A percentile compares a stretch with the other conserved stretches of the same genome.
These are phyloP conservation scores for Halocynthia roretzi DNA, from an alignment of 23 tunicate species.

Conservation along the genomic window DNA sequence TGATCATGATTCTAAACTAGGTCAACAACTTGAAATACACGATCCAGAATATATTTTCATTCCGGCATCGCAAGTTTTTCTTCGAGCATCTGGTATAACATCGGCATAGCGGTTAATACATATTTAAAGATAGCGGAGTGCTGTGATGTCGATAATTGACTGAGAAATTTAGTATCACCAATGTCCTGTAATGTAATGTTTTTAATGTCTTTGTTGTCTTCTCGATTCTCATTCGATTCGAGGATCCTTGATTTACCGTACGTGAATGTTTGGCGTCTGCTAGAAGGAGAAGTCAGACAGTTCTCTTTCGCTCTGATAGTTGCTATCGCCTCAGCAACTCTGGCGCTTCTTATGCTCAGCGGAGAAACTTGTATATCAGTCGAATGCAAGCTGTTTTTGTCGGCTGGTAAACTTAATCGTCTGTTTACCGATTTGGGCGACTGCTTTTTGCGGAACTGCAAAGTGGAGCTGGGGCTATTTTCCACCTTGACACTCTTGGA, in stretches of 20 bases:
- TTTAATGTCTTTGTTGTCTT: background rate
- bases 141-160: background rate
- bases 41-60: too few species aligned
- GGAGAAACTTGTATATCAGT: slow-evolving; percentile 41
- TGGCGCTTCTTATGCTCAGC: slow-evolving; percentile 63
- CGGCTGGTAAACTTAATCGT: slow-evolving; percentile 60
- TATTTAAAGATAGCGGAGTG: too few species aligned
- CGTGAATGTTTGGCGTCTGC: background rate
- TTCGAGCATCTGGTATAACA: too few species aligned
- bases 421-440: slow-evolving; percentile 47
- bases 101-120: too few species aligned
- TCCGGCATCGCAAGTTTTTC: too few species aligned
- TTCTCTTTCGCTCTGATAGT: slow-evolving; percentile 38
- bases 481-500: slow-evolving; percentile 8
- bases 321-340: slow-evolving; percentile 58
- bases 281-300: background rate
- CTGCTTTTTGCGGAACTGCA: slow-evolving; percentile 11
- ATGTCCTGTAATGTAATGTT: slow-evolving; percentile 15
- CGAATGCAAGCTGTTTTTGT: slow-evolving; percentile 17
- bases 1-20: too few species aligned
- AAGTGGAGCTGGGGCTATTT: slow-evolving; percentile 12
- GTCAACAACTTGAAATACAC: too few species aligned
- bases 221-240: background rate
- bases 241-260: background rate
- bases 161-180: background rate